Evolutionary conservation across 37 sponge, comb jelly and placozoan species (phyloP).

Genomic region (Aphrocallistes beatrix): DNA sequence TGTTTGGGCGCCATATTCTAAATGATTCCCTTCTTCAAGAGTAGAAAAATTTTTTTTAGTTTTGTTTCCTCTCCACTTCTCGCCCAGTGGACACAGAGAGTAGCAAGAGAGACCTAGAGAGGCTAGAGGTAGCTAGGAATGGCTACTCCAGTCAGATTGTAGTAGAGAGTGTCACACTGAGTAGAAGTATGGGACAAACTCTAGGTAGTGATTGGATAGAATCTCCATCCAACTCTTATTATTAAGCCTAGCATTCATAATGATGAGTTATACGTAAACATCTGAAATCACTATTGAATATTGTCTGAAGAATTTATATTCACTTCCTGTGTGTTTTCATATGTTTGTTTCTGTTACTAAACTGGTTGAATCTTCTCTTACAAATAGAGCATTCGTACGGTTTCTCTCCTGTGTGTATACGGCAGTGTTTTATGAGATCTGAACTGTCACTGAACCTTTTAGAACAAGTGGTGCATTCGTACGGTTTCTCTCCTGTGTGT

Average conservation of each 20-base stretch:
- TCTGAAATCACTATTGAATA: too few relatives aligned
- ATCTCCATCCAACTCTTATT: too few relatives aligned
- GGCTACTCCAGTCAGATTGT: not conserved
- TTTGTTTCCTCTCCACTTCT: not conserved
- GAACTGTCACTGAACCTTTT: not conserved
- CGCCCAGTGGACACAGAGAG: not conserved
- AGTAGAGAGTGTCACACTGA: not conserved
- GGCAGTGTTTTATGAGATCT: not conserved
- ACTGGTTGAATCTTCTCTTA: not conserved
- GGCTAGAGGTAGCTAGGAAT: not conserved
- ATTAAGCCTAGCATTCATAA: too few relatives aligned
- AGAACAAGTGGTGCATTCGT: not conserved
- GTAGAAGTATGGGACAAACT: constrained; percentile 11
- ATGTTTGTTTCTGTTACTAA: not conserved
- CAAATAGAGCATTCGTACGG: not conserved
- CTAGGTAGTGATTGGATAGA: too few relatives aligned
- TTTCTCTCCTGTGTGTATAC: too few relatives aligned
- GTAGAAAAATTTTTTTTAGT: too few relatives aligned
- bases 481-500: not conserved
- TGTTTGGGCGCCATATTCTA: too few relatives aligned
- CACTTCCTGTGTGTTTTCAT: not conserved
- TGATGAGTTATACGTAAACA: too few relatives aligned
- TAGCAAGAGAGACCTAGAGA: not conserved
- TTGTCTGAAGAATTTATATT: too few relatives aligned
- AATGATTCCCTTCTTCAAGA: too few relatives aligned